Percentiles rank a stretch among this genome's conserved stretches.
Conservation (phyloP, 2,888 invertebrate species). For the Tenthredo notha region DNA sequence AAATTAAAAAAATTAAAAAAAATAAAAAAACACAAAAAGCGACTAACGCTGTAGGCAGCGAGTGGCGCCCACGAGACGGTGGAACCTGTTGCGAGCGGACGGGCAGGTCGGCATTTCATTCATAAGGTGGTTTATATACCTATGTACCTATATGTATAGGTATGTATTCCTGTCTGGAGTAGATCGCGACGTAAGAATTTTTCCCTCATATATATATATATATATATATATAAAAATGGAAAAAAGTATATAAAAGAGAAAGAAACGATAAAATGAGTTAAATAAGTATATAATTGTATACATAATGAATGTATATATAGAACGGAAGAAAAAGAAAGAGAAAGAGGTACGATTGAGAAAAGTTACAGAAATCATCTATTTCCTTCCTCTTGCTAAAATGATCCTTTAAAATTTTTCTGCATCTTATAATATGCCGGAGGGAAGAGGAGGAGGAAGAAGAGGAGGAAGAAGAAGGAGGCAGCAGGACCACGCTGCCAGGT, state of each 20-base stretch:
- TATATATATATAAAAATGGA: neutral
- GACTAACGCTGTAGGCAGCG: constrained; percentile 54
- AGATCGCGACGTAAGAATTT: neutral
- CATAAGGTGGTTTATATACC: constrained; percentile 26
- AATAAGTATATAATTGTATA: neutral
- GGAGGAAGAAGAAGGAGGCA: no score
- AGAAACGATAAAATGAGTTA: neutral
- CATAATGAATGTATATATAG: neutral
- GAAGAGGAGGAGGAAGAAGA: no score
- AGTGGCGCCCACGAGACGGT: constrained; percentile 74
- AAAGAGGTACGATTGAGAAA: neutral
- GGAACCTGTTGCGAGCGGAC: constrained; percentile 61
- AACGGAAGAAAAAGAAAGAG: neutral
- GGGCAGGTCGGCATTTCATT: constrained; percentile 49
- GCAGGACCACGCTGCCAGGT: constrained; percentile 69
- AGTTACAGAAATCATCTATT: neutral
- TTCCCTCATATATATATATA: neutral
- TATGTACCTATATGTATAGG: no score
- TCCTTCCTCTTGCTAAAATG: neutral
- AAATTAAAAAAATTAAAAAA: neutral
- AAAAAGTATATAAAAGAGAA: neutral
- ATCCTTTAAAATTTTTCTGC: neutral
- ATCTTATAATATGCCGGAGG: neutral
- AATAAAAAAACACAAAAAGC: neutral
- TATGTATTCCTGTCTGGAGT: neutral